These are phyloP conservation scores for Nephotettix cincticeps DNA, from an alignment of 1,140 invertebrate species.

Conservation along the genomic window DNA sequence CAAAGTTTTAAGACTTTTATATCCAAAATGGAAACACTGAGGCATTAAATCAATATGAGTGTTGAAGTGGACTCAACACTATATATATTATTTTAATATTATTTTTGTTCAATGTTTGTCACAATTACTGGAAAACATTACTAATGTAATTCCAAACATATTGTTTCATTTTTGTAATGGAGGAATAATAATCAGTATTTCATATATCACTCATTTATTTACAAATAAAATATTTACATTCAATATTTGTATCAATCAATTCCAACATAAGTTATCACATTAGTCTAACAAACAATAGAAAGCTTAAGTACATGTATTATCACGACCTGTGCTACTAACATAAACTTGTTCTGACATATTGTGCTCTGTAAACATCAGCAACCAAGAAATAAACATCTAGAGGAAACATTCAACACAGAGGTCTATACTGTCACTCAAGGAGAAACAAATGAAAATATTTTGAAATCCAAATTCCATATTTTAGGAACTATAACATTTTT, in stretches of 20 bases:
- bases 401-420: slow-evolving; percentile 5
- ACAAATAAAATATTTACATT: slow-evolving; percentile 6
- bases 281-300: background rate
- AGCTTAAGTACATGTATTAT: background rate
- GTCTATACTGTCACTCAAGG: background rate
- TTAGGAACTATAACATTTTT: background rate
- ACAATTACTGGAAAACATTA: too few relatives aligned
- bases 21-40: too few relatives aligned
- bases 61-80: too few relatives aligned
- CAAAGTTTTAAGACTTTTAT: too few relatives aligned
- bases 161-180: too few relatives aligned
- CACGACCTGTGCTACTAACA: background rate
- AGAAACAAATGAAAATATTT: background rate
- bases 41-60: too few relatives aligned
- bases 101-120: background rate
- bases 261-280: slow-evolving; percentile 17
- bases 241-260: slow-evolving; percentile 13
- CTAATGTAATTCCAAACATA: too few relatives aligned
- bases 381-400: background rate
- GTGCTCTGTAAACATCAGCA: background rate
- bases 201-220: background rate
- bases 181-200: background rate
- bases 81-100: background rate
- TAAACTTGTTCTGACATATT: background rate
- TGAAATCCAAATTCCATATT: background rate